phyloP scores from a whole-genome alignment of 92 coral and sea anemone genomes.

The Epizoanthus scotinus region DNA sequence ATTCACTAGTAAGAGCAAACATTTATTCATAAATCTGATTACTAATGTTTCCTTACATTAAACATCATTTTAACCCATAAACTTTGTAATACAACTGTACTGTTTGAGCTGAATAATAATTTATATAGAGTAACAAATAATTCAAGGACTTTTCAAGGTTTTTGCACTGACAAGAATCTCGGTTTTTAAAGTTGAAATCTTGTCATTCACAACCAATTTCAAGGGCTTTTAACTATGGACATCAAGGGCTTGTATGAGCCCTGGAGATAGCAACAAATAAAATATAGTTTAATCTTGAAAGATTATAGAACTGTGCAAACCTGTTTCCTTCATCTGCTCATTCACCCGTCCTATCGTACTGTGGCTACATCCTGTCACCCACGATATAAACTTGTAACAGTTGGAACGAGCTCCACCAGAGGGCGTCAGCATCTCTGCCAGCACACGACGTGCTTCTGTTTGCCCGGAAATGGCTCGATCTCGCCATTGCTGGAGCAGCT shows the following conservation, averaged over 20 bases:
- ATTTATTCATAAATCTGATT: too few species aligned
- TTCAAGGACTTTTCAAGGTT: too few species aligned
- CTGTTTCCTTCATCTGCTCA: constrained; percentile 97
- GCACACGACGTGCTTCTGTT: constrained; percentile 96
- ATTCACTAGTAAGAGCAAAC: too few species aligned
- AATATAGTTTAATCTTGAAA: too few species aligned
- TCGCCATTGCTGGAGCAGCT: constrained; percentile 95
- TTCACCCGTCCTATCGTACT: constrained; percentile 98
- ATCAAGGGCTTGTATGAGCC: too few species aligned
- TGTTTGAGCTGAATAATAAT: too few species aligned
- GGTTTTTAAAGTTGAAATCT: background rate
- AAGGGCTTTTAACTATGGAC: background rate
- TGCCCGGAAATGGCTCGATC: constrained; percentile 96
- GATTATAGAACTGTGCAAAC: constrained; percentile 40
- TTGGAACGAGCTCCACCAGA: constrained; percentile 99
- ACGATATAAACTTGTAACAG: constrained; percentile 96
- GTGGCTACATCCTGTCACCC: constrained; percentile 99
- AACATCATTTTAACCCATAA: too few species aligned
- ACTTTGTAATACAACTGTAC: too few species aligned
- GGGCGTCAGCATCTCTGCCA: constrained; percentile 98
- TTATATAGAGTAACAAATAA: too few species aligned
- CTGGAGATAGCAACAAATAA: too few species aligned
- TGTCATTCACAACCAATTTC: background rate
- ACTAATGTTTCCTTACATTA: too few species aligned
- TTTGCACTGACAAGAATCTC: background rate